Conservation (phyloP, 2,888 invertebrate genomes). For the Globia sparganii region DNA sequence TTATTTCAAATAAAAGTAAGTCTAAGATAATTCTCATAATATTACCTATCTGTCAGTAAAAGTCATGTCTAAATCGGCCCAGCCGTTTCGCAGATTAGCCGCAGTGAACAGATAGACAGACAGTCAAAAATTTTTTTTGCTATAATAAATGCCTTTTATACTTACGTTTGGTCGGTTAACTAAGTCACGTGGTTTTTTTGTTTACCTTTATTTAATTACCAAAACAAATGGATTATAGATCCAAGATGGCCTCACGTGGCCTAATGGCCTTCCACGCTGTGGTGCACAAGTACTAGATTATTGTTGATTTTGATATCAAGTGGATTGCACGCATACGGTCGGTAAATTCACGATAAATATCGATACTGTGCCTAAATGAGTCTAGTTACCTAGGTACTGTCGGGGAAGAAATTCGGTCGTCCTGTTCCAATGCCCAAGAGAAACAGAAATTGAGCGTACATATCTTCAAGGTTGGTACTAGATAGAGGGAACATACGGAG, state of each 20-base stretch:
- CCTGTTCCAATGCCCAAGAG: neutral
- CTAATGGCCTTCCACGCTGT: neutral
- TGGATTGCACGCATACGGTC: neutral
- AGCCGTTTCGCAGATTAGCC: too few species aligned
- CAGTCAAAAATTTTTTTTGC: too few species aligned
- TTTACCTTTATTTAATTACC: too few species aligned
- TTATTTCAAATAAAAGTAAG: neutral
- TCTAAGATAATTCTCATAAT: neutral
- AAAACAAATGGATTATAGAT: too few species aligned
- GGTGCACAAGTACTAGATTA: neutral
- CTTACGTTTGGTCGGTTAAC: too few species aligned
- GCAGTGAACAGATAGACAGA: too few species aligned
- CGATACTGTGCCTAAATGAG: too few species aligned
- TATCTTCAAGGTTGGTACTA: neutral
- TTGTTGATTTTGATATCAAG: constrained; percentile 6
- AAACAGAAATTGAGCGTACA: neutral
- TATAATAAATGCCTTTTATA: too few species aligned
- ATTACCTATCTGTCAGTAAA: neutral
- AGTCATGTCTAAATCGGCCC: too few species aligned
- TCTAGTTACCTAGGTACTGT: neutral
- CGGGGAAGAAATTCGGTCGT: too few species aligned
- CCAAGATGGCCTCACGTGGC: neutral
- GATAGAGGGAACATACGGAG: neutral
- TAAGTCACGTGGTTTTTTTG: too few species aligned
- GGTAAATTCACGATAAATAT: neutral